Evolutionary conservation across 2,888 invertebrate genomes (phyloP).

Genomic region (Xestia xanthographa): DNA sequence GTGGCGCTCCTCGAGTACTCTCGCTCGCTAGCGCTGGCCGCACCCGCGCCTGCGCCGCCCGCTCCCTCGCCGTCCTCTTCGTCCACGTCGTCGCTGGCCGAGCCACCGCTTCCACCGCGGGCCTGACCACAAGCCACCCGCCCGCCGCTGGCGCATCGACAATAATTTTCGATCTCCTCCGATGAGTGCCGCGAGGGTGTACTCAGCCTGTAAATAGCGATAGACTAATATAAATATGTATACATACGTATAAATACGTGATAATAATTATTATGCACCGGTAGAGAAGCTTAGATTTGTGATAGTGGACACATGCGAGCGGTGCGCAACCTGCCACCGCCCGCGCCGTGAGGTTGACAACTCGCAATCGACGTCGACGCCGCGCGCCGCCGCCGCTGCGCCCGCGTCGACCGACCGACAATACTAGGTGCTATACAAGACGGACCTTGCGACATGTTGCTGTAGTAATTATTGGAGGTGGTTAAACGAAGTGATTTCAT

Average conservation of each 20-base stretch:
- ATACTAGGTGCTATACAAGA: conserved; percentile 90
- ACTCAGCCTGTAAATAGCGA: conserved; percentile 86
- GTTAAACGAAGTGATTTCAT: conserved; percentile 85
- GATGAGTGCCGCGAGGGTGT: conserved; percentile 81
- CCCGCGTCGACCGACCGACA: conserved; percentile 87
- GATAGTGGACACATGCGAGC: conserved; percentile 85
- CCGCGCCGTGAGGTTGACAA: conserved; percentile 82
- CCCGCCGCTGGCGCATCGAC: conserved; percentile 89
- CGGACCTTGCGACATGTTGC: conserved; percentile 88
- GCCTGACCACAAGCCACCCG: conserved; percentile 90
- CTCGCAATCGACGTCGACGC: conserved; percentile 82
- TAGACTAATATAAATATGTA: conserved; percentile 86
- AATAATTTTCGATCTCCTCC: conserved; percentile 85
- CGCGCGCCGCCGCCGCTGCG: conserved; percentile 68
- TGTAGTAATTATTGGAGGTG: conserved; percentile 85
- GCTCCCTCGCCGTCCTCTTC: conserved; percentile 91
- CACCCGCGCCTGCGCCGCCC: conserved; percentile 86
- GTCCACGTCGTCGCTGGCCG: conserved; percentile 91
- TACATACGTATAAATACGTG: conserved; percentile 89
- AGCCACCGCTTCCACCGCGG: conserved; percentile 89
- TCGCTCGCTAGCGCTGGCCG: conserved; percentile 88
- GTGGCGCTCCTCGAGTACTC: conserved; percentile 94
- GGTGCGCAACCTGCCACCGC: conserved; percentile 70
- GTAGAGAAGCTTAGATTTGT: conserved; percentile 89
- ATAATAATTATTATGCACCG: conserved; percentile 89